Conservation (phyloP, 2,113 vertebrate genomes). For the Pipa parva region DNA sequence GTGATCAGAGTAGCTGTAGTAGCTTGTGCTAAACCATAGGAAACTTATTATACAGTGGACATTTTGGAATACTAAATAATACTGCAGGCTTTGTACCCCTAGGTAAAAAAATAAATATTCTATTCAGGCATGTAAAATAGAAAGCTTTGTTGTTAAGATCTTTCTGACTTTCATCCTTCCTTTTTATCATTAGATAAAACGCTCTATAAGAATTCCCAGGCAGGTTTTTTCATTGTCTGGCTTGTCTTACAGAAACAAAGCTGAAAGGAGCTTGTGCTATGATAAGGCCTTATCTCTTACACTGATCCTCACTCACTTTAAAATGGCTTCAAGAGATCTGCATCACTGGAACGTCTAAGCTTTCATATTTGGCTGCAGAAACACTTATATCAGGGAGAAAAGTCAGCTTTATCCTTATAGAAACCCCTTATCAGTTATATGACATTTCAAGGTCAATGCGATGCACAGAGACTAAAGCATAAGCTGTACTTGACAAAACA, state of each 20-base stretch:
- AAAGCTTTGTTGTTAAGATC: not conserved
- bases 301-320: slow-evolving; percentile 28
- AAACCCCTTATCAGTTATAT: slow-evolving; percentile 26
- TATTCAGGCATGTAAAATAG: not conserved
- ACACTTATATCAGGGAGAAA: slow-evolving; percentile 19
- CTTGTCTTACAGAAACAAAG: slow-evolving; percentile 27
- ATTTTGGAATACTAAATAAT: no score
- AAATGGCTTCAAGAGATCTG: slow-evolving; percentile 21
- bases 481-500: not conserved
- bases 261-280: slow-evolving; percentile 8
- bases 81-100: no score
- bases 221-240: slow-evolving; percentile 21
- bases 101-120: no score
- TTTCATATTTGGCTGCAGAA: slow-evolving; percentile 15
- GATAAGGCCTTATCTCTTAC: slow-evolving; percentile 23
- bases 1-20: no score
- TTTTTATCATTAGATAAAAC: not conserved
- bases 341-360: slow-evolving; percentile 12
- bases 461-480: slow-evolving; percentile 25
- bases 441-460: slow-evolving; percentile 38
- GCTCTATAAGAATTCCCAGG: not conserved
- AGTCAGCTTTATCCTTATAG: slow-evolving; percentile 24
- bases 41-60: no score
- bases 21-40: no score
- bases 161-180: not conserved